Evolutionary conservation across 2,113 vertebrate genomes (phyloP).

Genomic region (Lepus europaeus): DNA sequence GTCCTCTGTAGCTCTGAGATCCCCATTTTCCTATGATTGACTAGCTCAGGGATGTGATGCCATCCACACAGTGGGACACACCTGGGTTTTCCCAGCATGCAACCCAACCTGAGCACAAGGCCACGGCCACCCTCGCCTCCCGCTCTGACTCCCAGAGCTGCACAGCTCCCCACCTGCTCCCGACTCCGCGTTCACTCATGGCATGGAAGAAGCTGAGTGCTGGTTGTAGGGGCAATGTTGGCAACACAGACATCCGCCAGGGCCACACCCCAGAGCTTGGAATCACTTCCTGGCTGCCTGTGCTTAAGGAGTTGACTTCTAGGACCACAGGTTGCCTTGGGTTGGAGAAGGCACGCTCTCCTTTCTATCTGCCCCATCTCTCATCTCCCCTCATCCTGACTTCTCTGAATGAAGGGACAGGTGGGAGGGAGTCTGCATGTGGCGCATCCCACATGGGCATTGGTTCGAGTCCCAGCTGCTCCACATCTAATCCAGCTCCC

Average conservation of each 20-base stretch:
- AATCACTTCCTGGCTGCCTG: background rate
- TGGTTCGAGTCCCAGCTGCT: no score
- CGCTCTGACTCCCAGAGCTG: no score
- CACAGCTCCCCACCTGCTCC: background rate
- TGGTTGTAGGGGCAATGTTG: background rate
- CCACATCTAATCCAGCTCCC: no score
- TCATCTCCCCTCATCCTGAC: background rate
- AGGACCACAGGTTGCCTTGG: background rate
- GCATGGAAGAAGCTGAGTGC: background rate
- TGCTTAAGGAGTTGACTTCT: background rate
- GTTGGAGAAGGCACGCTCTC: accelerated
- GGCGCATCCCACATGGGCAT: no score
- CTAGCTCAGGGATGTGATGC: background rate
- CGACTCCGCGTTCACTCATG: background rate
- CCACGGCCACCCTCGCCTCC: background rate
- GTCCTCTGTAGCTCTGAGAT: background rate
- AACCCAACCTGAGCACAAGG: background rate
- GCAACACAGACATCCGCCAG: background rate
- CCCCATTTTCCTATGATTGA: background rate
- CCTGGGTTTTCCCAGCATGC: background rate
- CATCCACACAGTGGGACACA: background rate
- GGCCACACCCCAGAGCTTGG: background rate
- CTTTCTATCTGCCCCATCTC: background rate
- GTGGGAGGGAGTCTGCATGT: background rate
- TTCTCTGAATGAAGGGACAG: background rate